phyloP scores from a whole-genome alignment of 1,140 invertebrate species.

The Conus ventricosus region DNA sequence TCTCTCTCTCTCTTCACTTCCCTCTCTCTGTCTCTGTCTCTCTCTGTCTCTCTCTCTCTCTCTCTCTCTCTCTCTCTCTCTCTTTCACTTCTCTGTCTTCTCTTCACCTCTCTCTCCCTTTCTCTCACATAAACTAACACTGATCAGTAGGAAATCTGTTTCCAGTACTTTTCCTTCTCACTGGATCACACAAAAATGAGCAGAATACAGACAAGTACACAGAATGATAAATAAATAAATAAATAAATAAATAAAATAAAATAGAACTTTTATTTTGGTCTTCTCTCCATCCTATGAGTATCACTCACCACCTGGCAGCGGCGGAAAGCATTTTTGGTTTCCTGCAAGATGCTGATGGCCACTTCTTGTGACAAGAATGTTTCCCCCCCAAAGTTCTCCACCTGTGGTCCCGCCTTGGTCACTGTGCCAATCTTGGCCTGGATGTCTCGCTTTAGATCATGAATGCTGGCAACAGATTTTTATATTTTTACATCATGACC shows the following conservation, averaged over 20 bases:
- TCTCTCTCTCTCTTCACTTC: too few species aligned
- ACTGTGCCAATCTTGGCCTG: slow-evolving; percentile 94
- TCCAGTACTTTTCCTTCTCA: too few species aligned
- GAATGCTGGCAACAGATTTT: slow-evolving; percentile 80
- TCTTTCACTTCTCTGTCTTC: too few species aligned
- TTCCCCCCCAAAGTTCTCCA: slow-evolving; percentile 96
- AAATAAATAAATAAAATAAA: background rate
- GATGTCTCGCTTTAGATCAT: slow-evolving; percentile 93
- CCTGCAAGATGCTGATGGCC: slow-evolving; percentile 93
- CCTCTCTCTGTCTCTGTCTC: too few species aligned
- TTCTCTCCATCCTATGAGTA: background rate
- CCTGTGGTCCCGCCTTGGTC: slow-evolving; percentile 92
- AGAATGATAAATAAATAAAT: background rate
- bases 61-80: too few species aligned
- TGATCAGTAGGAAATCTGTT: too few species aligned
- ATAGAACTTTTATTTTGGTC: background rate
- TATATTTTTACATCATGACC: background rate
- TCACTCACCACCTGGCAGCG: slow-evolving; percentile 86
- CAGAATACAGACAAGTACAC: too few species aligned
- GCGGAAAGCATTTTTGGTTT: slow-evolving; percentile 92
- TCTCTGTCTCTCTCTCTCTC: too few species aligned
- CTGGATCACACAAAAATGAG: too few species aligned
- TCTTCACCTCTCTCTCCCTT: too few species aligned
- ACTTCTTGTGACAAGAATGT: slow-evolving; percentile 97
- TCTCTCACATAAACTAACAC: too few species aligned